phyloP scores from a whole-genome alignment of 2,888 invertebrate species.

The Rambutsinella grinnellia region DNA sequence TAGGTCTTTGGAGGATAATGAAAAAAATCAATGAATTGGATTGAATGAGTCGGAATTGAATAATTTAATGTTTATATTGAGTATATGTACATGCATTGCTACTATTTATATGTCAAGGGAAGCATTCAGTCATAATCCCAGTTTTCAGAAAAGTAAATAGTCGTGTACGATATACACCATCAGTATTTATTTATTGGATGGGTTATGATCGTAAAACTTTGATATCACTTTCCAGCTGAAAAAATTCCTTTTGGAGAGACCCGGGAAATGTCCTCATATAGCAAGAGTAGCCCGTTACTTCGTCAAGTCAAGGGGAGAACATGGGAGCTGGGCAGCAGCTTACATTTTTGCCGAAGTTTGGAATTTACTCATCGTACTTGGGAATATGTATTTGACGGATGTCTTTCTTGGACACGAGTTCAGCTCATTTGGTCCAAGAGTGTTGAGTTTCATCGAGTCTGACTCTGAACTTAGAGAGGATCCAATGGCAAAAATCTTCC shows the following conservation, averaged over 20 bases:
- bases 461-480: conserved; percentile 58
- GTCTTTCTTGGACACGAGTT: conserved; percentile 67
- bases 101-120: too few species aligned
- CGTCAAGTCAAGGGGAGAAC: conserved; percentile 54
- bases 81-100: too few species aligned
- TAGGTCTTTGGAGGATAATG: too few species aligned
- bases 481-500: conserved; percentile 61
- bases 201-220: not conserved
- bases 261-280: conserved; percentile 33
- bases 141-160: too few species aligned
- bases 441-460: conserved; percentile 48
- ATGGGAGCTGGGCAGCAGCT: conserved; percentile 55
- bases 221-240: conserved; percentile 34
- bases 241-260: conserved; percentile 29
- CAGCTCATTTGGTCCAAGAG: conserved; percentile 66
- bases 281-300: conserved; percentile 53
- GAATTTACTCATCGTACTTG: conserved; percentile 67
- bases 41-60: too few species aligned
- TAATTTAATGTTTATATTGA: too few species aligned
- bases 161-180: too few species aligned
- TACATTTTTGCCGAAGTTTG: conserved; percentile 65
- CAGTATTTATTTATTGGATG: not conserved
- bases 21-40: too few species aligned
- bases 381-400: conserved; percentile 67
- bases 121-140: too few species aligned